A percentile compares a stretch with the other conserved stretches of the same genome.
phyloP scores from a whole-genome alignment of 1,140 invertebrate species.

The Vanessa atalanta region DNA sequence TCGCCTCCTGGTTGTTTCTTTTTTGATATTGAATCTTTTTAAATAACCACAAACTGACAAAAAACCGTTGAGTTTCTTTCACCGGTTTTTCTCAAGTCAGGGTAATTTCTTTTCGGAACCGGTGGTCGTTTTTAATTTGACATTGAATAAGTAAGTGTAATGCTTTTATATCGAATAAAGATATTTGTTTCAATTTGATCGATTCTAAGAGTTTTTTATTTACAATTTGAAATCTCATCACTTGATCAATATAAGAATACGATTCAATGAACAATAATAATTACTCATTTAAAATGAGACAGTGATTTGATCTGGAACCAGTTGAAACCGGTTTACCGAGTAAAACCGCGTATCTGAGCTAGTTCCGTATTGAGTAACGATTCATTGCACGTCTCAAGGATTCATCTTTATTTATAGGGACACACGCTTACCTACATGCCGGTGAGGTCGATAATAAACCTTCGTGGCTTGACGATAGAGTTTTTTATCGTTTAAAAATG shows the following conservation, averaged over 20 bases:
- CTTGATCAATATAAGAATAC: background rate
- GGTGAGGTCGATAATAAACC: constrained; percentile 21
- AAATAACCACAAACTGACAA: too few species aligned
- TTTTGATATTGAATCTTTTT: too few species aligned
- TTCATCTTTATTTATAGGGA: constrained; percentile 50
- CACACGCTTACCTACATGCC: constrained; percentile 33
- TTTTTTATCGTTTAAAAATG: background rate
- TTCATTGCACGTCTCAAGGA: constrained; percentile 45
- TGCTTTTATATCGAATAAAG: too few species aligned
- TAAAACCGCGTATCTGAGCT: constrained; percentile 38
- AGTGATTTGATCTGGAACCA: constrained; percentile 11
- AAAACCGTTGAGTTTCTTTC: too few species aligned
- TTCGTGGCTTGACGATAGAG: constrained; percentile 16
- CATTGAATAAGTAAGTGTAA: too few species aligned
- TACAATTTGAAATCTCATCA: background rate
- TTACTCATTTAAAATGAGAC: constrained; percentile 4
- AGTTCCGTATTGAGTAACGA: constrained; percentile 45
- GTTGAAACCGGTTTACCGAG: constrained; percentile 34
- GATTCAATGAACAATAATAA: background rate
- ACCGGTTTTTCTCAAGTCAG: too few species aligned
- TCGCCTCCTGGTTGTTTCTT: too few species aligned
- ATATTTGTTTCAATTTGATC: too few species aligned
- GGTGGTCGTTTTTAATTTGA: too few species aligned
- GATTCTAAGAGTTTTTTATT: background rate
- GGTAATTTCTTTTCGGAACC: too few species aligned